These are phyloP conservation scores for Habrosyne pyritoides DNA, from an alignment of 2,888 invertebrate species.

Conservation along the genomic window DNA sequence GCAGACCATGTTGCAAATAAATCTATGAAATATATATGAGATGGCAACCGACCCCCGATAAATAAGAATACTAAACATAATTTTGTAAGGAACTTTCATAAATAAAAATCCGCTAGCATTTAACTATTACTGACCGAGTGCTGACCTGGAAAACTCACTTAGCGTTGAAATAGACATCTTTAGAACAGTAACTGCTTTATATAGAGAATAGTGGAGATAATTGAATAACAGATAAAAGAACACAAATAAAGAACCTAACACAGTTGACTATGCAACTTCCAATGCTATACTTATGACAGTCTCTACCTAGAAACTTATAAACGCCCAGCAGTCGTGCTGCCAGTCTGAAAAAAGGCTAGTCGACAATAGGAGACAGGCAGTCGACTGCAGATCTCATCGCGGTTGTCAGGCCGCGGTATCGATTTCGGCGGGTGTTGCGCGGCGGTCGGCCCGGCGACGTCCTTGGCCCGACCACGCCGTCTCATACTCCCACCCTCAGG, in stretches of 20 bases:
- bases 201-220: not conserved
- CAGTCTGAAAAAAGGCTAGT: constrained; percentile 16
- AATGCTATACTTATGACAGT: no score
- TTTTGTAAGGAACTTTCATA: constrained; percentile 26
- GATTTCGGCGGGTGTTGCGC: constrained; percentile 76
- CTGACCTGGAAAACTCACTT: not conserved
- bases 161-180: not conserved
- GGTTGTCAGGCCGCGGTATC: constrained; percentile 60
- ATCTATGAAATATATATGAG: constrained; percentile 33
- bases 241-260: constrained; percentile 14
- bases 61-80: constrained; percentile 29
- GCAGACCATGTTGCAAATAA: constrained; percentile 28
- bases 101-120: constrained; percentile 13
- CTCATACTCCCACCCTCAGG: constrained; percentile 50
- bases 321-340: constrained; percentile 13
- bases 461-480: constrained; percentile 76
- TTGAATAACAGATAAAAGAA: not conserved
- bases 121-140: not conserved
- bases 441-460: constrained; percentile 80
- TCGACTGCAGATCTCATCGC: constrained; percentile 49
- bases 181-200: not conserved
- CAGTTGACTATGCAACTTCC: not conserved
- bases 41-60: constrained; percentile 21
- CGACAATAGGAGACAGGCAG: constrained; percentile 23
- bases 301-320: no score